A percentile compares a stretch with the other conserved stretches of the same genome.
These are phyloP conservation scores for Diorhabda carinulata DNA, from an alignment of 1,140 invertebrate species.

Conservation along the genomic window DNA sequence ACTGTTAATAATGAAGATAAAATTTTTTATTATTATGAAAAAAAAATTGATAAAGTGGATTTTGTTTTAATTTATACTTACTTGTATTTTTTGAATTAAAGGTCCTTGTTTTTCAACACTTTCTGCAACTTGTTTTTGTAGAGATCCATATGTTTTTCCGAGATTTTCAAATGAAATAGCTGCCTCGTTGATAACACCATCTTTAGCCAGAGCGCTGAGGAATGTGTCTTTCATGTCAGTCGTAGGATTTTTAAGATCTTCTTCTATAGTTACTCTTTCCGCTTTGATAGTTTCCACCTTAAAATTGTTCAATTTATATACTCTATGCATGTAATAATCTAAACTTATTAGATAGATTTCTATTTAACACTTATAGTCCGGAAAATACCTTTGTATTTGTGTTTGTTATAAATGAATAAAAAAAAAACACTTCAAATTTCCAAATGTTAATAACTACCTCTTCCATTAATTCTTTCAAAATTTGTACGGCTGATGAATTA, in stretches of 20 bases:
- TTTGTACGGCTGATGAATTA: constrained; percentile 60
- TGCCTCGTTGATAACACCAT: constrained; percentile 85
- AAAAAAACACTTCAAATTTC: neutral
- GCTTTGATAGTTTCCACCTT: constrained; percentile 83
- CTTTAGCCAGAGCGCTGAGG: constrained; percentile 71
- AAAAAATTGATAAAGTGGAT: no score
- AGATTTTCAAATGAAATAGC: constrained; percentile 72
- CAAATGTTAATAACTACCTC: constrained; percentile 48
- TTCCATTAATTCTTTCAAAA: constrained; percentile 78
- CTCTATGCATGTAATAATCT: no score
- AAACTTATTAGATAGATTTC: no score
- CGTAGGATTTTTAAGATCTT: constrained; percentile 76
- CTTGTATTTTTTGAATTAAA: constrained; percentile 74
- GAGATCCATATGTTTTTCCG: constrained; percentile 72
- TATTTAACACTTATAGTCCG: no score
- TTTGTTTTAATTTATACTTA: constrained; percentile 35
- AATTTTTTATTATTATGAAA: no score
- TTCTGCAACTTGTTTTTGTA: constrained; percentile 77
- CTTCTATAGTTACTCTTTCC: constrained; percentile 85
- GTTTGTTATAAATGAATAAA: neutral
- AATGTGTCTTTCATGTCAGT: constrained; percentile 85
- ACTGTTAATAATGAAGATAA: no score
- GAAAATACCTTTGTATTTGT: no score
- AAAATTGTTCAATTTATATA: neutral
- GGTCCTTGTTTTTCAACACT: constrained; percentile 74